These are phyloP conservation scores for Cephus rjabovi DNA, from an alignment of 2,888 invertebrate species.

Conservation along the genomic window DNA sequence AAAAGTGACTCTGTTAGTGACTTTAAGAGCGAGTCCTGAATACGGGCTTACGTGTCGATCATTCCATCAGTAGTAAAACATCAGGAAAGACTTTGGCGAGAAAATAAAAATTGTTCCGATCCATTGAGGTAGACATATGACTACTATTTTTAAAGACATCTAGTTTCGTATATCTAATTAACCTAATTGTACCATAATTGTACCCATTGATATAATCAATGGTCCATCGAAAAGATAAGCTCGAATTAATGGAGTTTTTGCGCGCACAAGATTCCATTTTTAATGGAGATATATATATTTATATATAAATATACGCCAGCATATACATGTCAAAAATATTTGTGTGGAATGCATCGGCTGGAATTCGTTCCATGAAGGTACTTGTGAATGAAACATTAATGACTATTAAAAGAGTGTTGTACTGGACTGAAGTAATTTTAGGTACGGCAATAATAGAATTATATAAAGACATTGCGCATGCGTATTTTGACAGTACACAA, in stretches of 20 bases:
- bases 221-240: background rate
- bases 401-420: background rate
- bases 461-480: background rate
- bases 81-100: background rate
- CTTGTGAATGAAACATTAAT: background rate
- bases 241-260: background rate
- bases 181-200: background rate
- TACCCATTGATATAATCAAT: background rate
- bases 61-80: too few relatives aligned
- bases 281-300: conserved; percentile 13
- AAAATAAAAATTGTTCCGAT: background rate
- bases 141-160: background rate
- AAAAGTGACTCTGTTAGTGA: too few relatives aligned
- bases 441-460: background rate
- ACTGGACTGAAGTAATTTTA: background rate
- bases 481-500: background rate
- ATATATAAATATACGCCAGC: conserved; percentile 13
- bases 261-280: background rate
- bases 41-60: background rate
- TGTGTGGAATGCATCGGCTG: conserved; percentile 33
- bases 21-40: too few relatives aligned
- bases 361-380: conserved; percentile 13
- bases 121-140: background rate
- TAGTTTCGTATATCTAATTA: background rate
- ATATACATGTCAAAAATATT: conserved; percentile 32